These are phyloP conservation scores for Aurelia sp. DNA, from an alignment of 30 jellyfish, hydroid and myxozoan genomes.

Conservation along the genomic window DNA sequence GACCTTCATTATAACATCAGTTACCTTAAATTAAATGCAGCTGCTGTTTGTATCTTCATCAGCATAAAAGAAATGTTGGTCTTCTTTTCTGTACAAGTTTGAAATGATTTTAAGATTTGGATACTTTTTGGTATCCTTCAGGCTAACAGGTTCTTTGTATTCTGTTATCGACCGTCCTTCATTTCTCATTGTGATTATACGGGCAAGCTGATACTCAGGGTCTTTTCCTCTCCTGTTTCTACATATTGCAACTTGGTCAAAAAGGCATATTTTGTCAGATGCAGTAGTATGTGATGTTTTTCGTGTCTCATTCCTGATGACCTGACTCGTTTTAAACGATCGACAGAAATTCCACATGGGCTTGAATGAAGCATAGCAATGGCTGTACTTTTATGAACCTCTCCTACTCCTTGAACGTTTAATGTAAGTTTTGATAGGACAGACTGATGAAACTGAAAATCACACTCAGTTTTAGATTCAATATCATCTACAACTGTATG, in stretches of 20 bases:
- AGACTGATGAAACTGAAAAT: not conserved
- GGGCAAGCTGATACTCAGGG: not conserved
- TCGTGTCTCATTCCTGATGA: not conserved
- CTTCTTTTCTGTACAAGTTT: too few species aligned
- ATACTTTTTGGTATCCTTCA: not conserved
- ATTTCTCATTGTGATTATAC: slow-evolving; percentile 1
- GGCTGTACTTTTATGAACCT: too few species aligned
- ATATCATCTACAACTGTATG: too few species aligned
- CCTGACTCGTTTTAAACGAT: slow-evolving; percentile 20
- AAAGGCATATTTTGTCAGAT: not conserved
- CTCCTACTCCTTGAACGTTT: too few species aligned
- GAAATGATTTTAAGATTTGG: slow-evolving; percentile 1
- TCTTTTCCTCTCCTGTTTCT: not conserved
- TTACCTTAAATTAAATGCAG: too few species aligned
- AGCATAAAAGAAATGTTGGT: too few species aligned
- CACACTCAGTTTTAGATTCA: too few species aligned
- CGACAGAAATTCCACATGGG: not conserved
- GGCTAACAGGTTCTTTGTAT: slow-evolving; percentile 1
- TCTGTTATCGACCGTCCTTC: not conserved
- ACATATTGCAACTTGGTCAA: not conserved
- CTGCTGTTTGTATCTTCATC: too few species aligned
- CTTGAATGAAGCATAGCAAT: slow-evolving; percentile 3
- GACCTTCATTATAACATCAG: too few species aligned
- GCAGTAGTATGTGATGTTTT: not conserved
- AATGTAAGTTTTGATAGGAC: too few species aligned